Conservation (phyloP, 2,888 invertebrate species). For the Cryptocheilus praepositus region DNA sequence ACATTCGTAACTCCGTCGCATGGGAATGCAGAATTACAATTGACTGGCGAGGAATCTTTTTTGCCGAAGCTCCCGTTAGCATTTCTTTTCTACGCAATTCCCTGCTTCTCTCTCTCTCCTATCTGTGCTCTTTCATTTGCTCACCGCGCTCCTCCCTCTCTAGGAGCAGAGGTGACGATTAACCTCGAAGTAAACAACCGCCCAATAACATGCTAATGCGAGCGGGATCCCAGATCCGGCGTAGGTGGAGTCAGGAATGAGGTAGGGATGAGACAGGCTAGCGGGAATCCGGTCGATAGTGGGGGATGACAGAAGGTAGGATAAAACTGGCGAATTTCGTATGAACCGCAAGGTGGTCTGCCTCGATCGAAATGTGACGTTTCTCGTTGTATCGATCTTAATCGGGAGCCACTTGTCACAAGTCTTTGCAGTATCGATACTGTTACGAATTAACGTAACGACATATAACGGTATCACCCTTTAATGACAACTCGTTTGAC, state of each 20-base stretch:
- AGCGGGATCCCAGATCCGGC: slow-evolving; percentile 47
- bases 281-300: no score
- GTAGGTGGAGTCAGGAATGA: slow-evolving; percentile 22
- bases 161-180: slow-evolving; percentile 57
- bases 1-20: no score
- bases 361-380: slow-evolving; percentile 23
- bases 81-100: not conserved
- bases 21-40: not conserved
- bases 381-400: slow-evolving; percentile 35
- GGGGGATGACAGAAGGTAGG: slow-evolving; percentile 18
- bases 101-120: slow-evolving; percentile 15
- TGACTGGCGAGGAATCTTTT: not conserved
- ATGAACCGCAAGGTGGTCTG: slow-evolving; percentile 13
- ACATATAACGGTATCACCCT: no score
- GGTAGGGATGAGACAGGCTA: no score
- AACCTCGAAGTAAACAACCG: slow-evolving; percentile 69
- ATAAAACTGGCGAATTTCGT: slow-evolving; percentile 39
- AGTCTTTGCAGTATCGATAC: no score
- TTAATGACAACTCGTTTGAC: no score
- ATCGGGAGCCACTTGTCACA: slow-evolving; percentile 1
- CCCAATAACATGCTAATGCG: slow-evolving; percentile 72
- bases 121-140: slow-evolving; percentile 9
- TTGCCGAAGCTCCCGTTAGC: not conserved
- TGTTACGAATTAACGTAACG: no score
- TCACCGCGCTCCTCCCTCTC: slow-evolving; percentile 24